Percentiles rank a stretch among this genome's conserved stretches.
phyloP scores from a whole-genome alignment of 2,113 vertebrate species.

The Thinocorus orbignyianus region DNA sequence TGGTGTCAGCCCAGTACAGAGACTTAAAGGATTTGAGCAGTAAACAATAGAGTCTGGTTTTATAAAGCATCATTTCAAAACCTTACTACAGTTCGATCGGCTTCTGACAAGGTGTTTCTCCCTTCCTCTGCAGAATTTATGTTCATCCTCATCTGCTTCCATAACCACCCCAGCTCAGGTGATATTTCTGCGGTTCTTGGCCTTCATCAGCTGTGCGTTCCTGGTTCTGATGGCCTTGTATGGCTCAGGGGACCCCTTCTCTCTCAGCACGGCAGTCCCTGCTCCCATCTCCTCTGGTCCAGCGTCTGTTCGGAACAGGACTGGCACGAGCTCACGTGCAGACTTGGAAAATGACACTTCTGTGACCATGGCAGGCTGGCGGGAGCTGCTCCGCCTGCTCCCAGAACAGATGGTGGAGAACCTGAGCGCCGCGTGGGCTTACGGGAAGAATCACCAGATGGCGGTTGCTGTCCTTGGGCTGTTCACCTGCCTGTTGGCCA shows the following conservation, averaged over 20 bases:
- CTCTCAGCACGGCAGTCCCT: neutral
- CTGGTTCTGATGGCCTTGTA: conserved; percentile 76
- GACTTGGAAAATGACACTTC: neutral
- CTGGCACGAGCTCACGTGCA: neutral
- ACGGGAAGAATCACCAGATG: conserved; percentile 84
- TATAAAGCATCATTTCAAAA: neutral
- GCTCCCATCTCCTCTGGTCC: neutral
- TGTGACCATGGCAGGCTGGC: conserved; percentile 58
- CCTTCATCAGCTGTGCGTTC: conserved; percentile 86
- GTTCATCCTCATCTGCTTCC: conserved; percentile 47
- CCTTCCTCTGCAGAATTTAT: conserved; percentile 76
- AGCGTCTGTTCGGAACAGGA: neutral
- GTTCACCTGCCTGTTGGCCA: conserved; percentile 84
- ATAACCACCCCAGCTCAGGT: conserved; percentile 80
- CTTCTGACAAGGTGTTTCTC: neutral
- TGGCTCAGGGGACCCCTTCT: conserved; percentile 59
- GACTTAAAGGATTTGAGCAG: neutral
- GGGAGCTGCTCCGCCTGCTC: conserved; percentile 77
- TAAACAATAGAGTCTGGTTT: neutral
- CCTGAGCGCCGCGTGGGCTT: conserved; percentile 77
- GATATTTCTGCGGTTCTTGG: conserved; percentile 83
- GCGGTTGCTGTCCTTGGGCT: conserved; percentile 83
- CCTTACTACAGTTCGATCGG: neutral
- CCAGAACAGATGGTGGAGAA: conserved; percentile 73
- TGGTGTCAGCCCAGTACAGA: neutral